These are phyloP conservation scores for Arctocebus calabarensis DNA, from an alignment of 2,797 vertebrate genomes.

Conservation along the genomic window DNA sequence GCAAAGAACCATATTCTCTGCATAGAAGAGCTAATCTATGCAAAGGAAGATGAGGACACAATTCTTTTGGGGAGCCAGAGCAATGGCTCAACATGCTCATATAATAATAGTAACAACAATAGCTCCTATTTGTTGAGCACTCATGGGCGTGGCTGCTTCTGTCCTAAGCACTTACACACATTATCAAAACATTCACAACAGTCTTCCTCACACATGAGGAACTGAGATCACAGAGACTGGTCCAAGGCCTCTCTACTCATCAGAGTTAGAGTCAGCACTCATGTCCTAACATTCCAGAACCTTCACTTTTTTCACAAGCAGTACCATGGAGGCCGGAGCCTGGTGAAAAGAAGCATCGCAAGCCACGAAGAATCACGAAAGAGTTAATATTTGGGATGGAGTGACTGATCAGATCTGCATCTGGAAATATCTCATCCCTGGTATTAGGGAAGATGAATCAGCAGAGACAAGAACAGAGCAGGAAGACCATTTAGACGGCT, in stretches of 20 bases:
- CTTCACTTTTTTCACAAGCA: neutral
- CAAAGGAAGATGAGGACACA: neutral
- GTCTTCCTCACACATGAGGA: neutral
- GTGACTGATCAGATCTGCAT: neutral
- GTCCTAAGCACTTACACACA: neutral
- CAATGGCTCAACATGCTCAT: neutral
- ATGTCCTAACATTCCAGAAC: neutral
- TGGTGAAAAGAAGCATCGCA: neutral
- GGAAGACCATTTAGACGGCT: neutral
- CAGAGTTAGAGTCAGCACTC: neutral
- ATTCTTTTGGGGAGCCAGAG: neutral
- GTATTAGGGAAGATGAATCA: neutral
- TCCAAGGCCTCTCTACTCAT: neutral
- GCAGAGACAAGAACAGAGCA: neutral
- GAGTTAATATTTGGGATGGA: neutral
- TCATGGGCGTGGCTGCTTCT: neutral
- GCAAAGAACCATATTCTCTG: neutral
- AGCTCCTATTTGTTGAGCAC: neutral
- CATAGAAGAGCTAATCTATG: neutral
- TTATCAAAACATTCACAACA: neutral
- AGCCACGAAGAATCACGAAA: neutral
- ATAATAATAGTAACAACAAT: neutral
- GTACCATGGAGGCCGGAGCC: neutral
- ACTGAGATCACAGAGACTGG: neutral
- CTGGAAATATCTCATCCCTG: neutral